Base-by-base conservation (phyloP, 1,140 invertebrate species). In the Diorhabda carinulata region DNA sequence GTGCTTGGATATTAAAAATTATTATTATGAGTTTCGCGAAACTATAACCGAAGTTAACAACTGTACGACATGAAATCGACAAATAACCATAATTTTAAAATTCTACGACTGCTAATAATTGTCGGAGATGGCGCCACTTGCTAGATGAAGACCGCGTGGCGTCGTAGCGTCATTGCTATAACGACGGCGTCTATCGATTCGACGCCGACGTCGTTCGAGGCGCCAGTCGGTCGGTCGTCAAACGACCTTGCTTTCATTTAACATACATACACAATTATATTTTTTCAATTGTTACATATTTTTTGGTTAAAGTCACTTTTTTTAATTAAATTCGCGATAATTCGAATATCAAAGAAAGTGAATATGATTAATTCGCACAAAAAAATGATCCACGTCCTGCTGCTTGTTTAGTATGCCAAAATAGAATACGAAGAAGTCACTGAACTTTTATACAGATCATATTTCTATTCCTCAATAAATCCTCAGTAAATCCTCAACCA, bases 121-220 rank as follows among this genome's bases (percentile, higher is more conserved):
- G 52, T 41, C 41, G 66, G 60, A 65, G 72, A 67, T 72, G 75
- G 72, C 75, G 75, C 72, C 75, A 72, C 72, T 61, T 69, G 3
- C 59, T 72, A 70, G 68, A 67, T 67, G 59, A 60, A 44, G 61
- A 59, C 72, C 75, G 70, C 75, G 75, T 77, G 75, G 61, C 70
- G 64, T 69, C 64, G 69, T 70, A 68, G 66, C 75, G 71, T 72
- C 72, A 73, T 77, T 67, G 6, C 71, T 68, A 76, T 73, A 70
- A 66, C 70, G 71, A 76, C 71, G 63, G 61, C 52, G 44, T 62
- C 63, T 52, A 52, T 52, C 59, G 65, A 71, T 72, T 72, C 64
- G 69, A 75, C 70, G 73, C 69, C 70, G 47, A 8, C 70, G 61
- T 61, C 68, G 61, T 57, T 61, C 69, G 62, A 64, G 68, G 65